Conservation (phyloP, 2,888 invertebrate genomes). For the Drosophila pseudotakahashii region DNA sequence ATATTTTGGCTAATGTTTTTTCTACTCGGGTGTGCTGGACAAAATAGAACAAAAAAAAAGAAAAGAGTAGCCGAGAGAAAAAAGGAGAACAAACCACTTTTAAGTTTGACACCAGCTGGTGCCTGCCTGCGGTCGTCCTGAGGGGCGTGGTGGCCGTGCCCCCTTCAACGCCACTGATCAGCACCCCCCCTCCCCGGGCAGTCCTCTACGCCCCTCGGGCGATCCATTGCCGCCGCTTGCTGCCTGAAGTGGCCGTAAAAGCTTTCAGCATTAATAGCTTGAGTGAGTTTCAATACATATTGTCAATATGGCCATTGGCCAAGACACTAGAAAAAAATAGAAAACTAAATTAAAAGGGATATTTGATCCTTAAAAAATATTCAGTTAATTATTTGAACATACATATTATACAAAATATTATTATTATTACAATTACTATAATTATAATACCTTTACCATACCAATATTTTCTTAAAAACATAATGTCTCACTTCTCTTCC, state of each 20-base stretch:
- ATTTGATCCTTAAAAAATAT: too few species aligned
- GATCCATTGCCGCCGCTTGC: slow-evolving; percentile 15
- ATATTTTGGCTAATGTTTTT: slow-evolving; percentile 81
- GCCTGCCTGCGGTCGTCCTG: slow-evolving; percentile 67
- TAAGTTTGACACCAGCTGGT: slow-evolving; percentile 82
- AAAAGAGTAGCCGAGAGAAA: slow-evolving; percentile 15
- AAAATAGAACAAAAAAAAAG: slow-evolving; percentile 12
- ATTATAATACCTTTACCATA: too few species aligned
- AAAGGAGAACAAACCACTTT: slow-evolving; percentile 78
- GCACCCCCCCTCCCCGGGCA: neutral
- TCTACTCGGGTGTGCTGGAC: slow-evolving; percentile 48
- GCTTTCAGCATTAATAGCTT: slow-evolving; percentile 80
- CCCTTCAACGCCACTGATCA: neutral
- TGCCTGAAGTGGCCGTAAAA: slow-evolving; percentile 79
- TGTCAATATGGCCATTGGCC: slow-evolving; percentile 80
- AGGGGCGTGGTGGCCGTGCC: slow-evolving; percentile 13
- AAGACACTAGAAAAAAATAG: slow-evolving; percentile 29
- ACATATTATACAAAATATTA: too few species aligned
- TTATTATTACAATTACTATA: too few species aligned
- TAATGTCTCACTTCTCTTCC: too few species aligned
- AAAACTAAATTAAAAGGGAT: neutral
- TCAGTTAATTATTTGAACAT: too few species aligned
- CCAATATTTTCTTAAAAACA: too few species aligned
- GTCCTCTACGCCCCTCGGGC: slow-evolving; percentile 6
- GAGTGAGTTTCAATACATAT: slow-evolving; percentile 80